Conservation (phyloP, 64 coral and sea anemone genomes). For the Hydrozoanthus tunicans region DNA sequence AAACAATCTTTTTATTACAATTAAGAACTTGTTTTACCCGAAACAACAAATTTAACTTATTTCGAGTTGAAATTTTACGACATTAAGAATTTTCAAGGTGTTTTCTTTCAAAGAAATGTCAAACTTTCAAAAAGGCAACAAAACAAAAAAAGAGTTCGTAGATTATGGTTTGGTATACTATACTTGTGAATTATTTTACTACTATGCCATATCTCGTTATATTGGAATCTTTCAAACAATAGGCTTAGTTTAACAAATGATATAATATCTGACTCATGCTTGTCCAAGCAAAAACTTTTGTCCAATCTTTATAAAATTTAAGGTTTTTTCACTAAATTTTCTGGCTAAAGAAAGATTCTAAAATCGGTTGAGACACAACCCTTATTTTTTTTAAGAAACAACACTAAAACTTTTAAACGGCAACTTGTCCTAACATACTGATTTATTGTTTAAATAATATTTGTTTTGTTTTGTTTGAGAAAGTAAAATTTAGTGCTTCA, state of each 20-base stretch:
- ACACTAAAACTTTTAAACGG: no score
- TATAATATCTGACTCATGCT: slow-evolving; percentile 29
- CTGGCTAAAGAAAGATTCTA: not conserved
- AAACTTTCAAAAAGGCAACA: not conserved
- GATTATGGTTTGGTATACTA: not conserved
- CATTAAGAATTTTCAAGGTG: not conserved
- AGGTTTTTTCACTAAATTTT: not conserved
- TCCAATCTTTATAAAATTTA: not conserved
- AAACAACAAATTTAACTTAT: not conserved
- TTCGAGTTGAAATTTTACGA: slow-evolving; percentile 3
- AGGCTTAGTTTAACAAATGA: slow-evolving; percentile 22
- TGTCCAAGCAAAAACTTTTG: not conserved
- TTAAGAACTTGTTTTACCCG: slow-evolving; percentile 10
- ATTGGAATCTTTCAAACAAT: slow-evolving; percentile 31
- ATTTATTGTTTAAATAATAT: no score
- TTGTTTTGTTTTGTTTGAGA: no score
- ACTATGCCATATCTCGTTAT: not conserved
- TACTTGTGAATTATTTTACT: not conserved
- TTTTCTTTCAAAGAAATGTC: not conserved
- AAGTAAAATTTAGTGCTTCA: no score
- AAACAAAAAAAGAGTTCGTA: not conserved
- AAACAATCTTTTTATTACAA: slow-evolving; percentile 52
- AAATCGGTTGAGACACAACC: no score
- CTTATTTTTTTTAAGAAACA: no score
- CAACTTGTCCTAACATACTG: no score